Evolutionary conservation across 2,888 invertebrate species (phyloP).

Genomic region (Lycaena phlaeas): DNA sequence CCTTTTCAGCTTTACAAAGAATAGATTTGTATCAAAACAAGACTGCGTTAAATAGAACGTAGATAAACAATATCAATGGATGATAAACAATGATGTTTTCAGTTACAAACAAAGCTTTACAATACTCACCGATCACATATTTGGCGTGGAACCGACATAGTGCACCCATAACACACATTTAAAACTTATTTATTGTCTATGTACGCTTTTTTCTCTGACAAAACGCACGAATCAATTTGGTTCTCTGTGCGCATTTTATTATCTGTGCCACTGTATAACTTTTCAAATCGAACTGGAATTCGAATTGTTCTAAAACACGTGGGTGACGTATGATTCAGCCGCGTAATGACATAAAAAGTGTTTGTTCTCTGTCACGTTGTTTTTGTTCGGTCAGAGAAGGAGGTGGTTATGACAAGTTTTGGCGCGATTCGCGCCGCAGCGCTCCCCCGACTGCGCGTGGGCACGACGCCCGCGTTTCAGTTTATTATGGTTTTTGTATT

Average conservation of each 20-base stretch:
- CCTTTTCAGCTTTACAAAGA: too few species aligned
- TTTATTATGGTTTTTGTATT: constrained; percentile 46
- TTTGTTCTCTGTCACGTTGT: constrained; percentile 15
- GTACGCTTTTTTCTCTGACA: constrained; percentile 11
- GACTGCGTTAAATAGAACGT: constrained; percentile 3
- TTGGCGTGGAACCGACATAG: constrained; percentile 63
- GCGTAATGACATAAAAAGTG: not conserved
- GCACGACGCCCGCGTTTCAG: constrained; percentile 23
- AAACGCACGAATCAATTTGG: not conserved
- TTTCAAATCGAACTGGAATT: not conserved
- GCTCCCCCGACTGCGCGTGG: constrained; percentile 42
- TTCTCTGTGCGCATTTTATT: not conserved
- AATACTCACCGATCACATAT: constrained; percentile 56
- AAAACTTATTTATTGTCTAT: constrained; percentile 9
- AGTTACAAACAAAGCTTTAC: constrained; percentile 7
- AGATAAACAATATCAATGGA: constrained; percentile 5
- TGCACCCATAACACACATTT: constrained; percentile 64
- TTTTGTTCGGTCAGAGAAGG: constrained; percentile 16
- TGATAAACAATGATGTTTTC: not conserved
- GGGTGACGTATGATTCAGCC: not conserved
- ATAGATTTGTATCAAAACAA: not conserved
- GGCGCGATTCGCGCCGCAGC: constrained; percentile 35
- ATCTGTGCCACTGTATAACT: not conserved
- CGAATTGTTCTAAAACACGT: not conserved
- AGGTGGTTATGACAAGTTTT: constrained; percentile 12